Conservation (phyloP, 37 sponge, comb jelly and placozoan species). For the Halichondria panicea region DNA sequence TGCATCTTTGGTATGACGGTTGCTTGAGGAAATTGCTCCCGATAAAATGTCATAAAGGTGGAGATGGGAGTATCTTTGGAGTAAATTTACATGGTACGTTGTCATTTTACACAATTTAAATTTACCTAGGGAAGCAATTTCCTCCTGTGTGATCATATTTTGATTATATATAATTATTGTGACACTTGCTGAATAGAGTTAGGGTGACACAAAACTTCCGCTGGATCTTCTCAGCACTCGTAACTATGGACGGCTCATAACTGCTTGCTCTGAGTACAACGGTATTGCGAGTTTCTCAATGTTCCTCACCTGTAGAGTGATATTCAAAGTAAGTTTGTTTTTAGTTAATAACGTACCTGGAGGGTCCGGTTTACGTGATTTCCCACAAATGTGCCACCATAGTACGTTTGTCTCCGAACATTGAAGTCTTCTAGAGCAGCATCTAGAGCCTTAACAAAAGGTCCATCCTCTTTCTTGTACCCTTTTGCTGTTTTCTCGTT, state of each 20-base stretch:
- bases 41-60: conserved; percentile 12
- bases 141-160: background rate
- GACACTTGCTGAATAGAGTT: conserved; percentile 7
- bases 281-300: background rate
- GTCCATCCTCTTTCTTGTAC: too few relatives aligned
- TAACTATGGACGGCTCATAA: background rate
- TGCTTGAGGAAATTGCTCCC: conserved; percentile 10
- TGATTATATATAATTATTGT: conserved; percentile 9
- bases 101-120: background rate
- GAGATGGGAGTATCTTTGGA: conserved; percentile 21
- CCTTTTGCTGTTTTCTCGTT: too few relatives aligned
- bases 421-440: conserved; percentile 1
- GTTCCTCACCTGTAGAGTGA: background rate
- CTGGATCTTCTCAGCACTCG: background rate
- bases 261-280: conserved; percentile 1
- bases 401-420: conserved; percentile 29
- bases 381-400: conserved; percentile 46
- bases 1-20: conserved; percentile 37
- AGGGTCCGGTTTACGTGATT: conserved; percentile 57
- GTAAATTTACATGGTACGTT: background rate
- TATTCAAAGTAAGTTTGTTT: too few relatives aligned
- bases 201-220: background rate
- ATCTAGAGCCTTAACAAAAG: conserved; percentile 9
- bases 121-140: conserved; percentile 20
- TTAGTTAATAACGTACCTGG: too few relatives aligned